Conservation (phyloP, 1,140 invertebrate genomes). For the Drosophila aff. region DNA sequence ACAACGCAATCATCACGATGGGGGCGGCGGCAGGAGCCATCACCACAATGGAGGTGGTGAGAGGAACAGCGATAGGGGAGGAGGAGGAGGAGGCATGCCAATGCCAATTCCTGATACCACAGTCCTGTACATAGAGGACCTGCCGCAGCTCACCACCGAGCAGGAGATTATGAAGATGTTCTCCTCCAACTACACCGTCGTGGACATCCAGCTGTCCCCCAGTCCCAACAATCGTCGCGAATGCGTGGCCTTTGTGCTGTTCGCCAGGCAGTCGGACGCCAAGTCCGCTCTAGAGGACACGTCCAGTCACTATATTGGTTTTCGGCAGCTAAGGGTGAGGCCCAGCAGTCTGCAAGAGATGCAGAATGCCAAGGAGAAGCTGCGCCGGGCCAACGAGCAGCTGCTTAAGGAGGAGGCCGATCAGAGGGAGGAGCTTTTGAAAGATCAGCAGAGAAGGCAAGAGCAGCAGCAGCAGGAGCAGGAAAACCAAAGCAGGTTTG, state of each 20-base stretch:
- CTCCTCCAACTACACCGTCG: slow-evolving; percentile 88
- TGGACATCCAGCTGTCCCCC: slow-evolving; percentile 89
- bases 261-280: slow-evolving; percentile 89
- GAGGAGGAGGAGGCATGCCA: slow-evolving; percentile 7
- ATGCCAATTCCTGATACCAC: slow-evolving; percentile 71
- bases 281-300: slow-evolving; percentile 87
- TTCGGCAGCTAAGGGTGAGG: slow-evolving; percentile 86
- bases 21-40: slow-evolving; percentile 4
- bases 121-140: slow-evolving; percentile 88
- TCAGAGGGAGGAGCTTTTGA: slow-evolving; percentile 52
- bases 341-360: slow-evolving; percentile 86
- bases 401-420: slow-evolving; percentile 77
- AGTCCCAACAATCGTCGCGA: slow-evolving; percentile 87
- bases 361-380: slow-evolving; percentile 85
- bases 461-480: slow-evolving; percentile 30
- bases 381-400: slow-evolving; percentile 83
- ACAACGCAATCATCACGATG: slow-evolving; percentile 20
- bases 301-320: slow-evolving; percentile 86
- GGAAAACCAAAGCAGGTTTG: slow-evolving; percentile 9
- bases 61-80: slow-evolving; percentile 6
- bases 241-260: slow-evolving; percentile 90
- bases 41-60: slow-evolving; percentile 12
- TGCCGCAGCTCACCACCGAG: slow-evolving; percentile 91
- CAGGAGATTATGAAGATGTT: slow-evolving; percentile 92
- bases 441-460: slow-evolving; percentile 44